phyloP scores from a whole-genome alignment of 2,888 invertebrate species.

The Dromius quadrimaculatus region DNA sequence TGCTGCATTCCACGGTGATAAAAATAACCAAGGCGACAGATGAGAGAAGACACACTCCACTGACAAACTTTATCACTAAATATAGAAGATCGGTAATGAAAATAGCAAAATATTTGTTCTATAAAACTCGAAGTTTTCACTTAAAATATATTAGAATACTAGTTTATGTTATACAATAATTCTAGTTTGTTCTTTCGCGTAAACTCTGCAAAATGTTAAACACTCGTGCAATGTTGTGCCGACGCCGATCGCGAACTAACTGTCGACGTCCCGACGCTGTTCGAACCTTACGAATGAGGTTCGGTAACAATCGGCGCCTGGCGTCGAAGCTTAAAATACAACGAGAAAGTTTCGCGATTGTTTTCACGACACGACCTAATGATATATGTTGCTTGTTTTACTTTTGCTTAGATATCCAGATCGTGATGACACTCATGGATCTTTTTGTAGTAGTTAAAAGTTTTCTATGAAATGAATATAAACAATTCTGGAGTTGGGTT shows the following conservation, averaged over 20 bases:
- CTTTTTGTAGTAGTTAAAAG: background rate
- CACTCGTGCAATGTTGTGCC: background rate
- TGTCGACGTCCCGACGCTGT: constrained; percentile 22
- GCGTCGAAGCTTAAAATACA: constrained; percentile 42
- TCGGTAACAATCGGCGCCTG: constrained; percentile 22
- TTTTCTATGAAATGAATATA: too few species aligned
- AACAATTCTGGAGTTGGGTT: too few species aligned
- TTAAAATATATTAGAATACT: too few species aligned
- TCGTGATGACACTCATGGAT: background rate
- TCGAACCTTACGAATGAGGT: constrained; percentile 3
- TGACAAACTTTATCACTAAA: too few species aligned
- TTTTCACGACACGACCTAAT: constrained; percentile 16
- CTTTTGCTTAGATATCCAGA: constrained; percentile 16
- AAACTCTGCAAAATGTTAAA: background rate
- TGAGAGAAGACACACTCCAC: constrained; percentile 21
- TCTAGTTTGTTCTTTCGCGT: too few species aligned
- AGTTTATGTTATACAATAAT: too few species aligned
- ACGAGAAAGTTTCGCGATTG: constrained; percentile 33
- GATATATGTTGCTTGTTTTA: constrained; percentile 11
- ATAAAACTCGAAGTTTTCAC: too few species aligned
- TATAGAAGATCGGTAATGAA: background rate
- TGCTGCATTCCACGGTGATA: constrained; percentile 39
- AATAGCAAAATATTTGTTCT: background rate
- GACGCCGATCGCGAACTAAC: constrained; percentile 32
- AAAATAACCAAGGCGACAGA: constrained; percentile 18